Percentiles rank a stretch among this genome's conserved stretches.
phyloP scores from a whole-genome alignment of 1,140 invertebrate species.

The Laodelphax striatellus region DNA sequence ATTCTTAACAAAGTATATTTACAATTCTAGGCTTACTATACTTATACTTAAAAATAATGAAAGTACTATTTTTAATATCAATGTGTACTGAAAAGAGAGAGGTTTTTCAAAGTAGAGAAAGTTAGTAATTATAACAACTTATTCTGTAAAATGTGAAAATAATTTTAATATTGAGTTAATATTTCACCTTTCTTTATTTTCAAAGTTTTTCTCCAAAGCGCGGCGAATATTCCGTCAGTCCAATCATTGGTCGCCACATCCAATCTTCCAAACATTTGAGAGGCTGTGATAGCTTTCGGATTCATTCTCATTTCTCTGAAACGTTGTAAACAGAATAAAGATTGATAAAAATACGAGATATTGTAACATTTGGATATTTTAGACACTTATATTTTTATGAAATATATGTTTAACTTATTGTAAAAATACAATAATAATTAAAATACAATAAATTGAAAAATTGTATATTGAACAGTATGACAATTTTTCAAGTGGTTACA shows the following conservation, averaged over 20 bases:
- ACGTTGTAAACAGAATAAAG: constrained; percentile 18
- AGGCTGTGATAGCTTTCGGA: constrained; percentile 91
- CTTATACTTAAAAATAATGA: no score
- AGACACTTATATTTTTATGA: not conserved
- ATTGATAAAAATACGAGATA: not conserved
- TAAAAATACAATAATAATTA: not conserved
- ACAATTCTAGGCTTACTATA: no score
- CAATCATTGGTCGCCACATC: constrained; percentile 97
- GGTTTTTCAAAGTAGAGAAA: no score
- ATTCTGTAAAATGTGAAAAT: no score
- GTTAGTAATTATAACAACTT: no score
- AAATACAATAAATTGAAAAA: not conserved
- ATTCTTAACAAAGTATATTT: no score
- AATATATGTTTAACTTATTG: not conserved
- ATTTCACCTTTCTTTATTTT: constrained; percentile 72
- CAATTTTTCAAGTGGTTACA: no score
- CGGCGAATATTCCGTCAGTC: constrained; percentile 96
- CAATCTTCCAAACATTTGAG: constrained; percentile 93
- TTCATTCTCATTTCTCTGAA: constrained; percentile 93
- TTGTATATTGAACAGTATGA: no score
- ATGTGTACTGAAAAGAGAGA: no score
- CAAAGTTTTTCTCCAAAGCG: constrained; percentile 86
- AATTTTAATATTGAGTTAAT: no score
- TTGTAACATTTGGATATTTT: not conserved
- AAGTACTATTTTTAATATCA: no score